These are phyloP conservation scores for Cryptotermes secundus DNA, from an alignment of 1,140 invertebrate genomes.

Conservation along the genomic window DNA sequence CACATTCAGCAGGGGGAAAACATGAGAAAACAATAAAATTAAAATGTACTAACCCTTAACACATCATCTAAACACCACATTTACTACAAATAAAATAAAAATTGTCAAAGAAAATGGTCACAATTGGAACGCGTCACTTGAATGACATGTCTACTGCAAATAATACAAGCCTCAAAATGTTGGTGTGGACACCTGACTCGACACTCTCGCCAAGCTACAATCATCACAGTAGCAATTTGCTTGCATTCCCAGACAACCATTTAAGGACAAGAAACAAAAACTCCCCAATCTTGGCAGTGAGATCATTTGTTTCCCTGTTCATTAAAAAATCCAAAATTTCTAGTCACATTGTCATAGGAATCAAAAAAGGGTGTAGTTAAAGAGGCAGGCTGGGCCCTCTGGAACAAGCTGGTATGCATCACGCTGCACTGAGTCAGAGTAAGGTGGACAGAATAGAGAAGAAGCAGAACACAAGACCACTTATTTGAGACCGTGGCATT, in stretches of 20 bases:
- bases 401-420: slow-evolving; percentile 4
- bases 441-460: slow-evolving; percentile 31
- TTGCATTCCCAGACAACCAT: slow-evolving; percentile 10
- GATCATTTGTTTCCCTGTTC: background rate
- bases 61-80: background rate
- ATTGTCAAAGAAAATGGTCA: background rate
- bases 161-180: background rate
- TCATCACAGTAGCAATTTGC: background rate
- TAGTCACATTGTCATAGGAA: background rate
- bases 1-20: background rate
- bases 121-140: background rate
- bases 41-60: background rate
- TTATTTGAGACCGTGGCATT: slow-evolving; percentile 16
- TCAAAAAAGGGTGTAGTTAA: background rate
- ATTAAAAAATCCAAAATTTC: background rate
- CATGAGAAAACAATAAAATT: background rate
- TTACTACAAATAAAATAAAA: background rate
- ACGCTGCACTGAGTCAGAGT: slow-evolving; percentile 3
- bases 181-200: background rate
- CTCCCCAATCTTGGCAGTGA: background rate
- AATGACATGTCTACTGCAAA: background rate
- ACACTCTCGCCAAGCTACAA: background rate
- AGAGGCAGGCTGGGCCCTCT: slow-evolving; percentile 5
- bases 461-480: slow-evolving; percentile 32
- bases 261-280: background rate